Conservation (phyloP, 2,797 vertebrate species). For the Spinus olivaceus region DNA sequence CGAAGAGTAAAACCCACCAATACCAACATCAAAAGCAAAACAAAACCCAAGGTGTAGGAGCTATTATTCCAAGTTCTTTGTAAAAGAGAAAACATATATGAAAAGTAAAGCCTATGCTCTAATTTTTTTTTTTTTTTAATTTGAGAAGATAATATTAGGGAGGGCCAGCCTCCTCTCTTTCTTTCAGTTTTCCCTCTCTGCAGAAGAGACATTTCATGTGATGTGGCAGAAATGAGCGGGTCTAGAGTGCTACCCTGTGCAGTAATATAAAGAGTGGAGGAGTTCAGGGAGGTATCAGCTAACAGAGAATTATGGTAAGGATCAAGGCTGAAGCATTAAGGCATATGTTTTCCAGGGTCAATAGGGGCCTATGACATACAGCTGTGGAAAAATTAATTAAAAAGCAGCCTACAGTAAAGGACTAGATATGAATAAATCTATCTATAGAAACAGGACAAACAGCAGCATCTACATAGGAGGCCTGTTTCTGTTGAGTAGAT, state of each 20-base stretch:
- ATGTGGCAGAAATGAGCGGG: not conserved
- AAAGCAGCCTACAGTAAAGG: not conserved
- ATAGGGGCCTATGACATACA: not conserved
- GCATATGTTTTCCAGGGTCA: not conserved
- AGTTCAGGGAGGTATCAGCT: not conserved
- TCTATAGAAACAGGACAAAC: not conserved
- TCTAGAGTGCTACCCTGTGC: not conserved
- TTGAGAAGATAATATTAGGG: not conserved
- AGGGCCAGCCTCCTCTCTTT: not conserved
- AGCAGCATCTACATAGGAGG: not conserved
- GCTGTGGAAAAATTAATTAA: not conserved
- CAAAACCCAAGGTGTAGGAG: not conserved
- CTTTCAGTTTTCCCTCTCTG: not conserved
- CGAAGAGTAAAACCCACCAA: rapidly evolving
- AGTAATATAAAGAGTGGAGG: not conserved
- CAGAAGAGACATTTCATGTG: not conserved
- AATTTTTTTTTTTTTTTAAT: not conserved
- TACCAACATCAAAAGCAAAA: not conserved
- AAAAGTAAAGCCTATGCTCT: not conserved
- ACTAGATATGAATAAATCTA: not conserved
- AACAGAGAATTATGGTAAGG: not conserved
- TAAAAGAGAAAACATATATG: not conserved
- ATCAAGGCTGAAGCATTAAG: not conserved
- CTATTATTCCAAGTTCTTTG: not conserved
- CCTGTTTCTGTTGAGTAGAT: not conserved